These are phyloP conservation scores for Paguma larvata DNA, from an alignment of 2,797 vertebrate genomes.

Conservation along the genomic window DNA sequence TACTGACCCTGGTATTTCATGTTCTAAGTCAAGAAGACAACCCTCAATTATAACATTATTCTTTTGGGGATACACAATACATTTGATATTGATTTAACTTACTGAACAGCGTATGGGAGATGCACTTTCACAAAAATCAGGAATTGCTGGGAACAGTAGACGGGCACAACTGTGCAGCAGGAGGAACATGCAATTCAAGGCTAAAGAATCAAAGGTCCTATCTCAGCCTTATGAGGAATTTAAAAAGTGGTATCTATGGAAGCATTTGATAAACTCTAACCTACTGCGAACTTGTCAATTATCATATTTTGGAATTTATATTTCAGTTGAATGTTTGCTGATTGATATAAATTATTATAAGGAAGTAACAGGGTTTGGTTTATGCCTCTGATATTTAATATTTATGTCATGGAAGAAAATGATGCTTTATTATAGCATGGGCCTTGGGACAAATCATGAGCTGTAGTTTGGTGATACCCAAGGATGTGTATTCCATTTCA, in stretches of 20 bases:
- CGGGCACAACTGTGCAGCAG: neutral
- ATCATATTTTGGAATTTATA: slow-evolving; percentile 19
- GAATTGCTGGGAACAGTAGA: slow-evolving; percentile 8
- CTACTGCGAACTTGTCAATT: neutral
- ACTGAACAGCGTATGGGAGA: slow-evolving; percentile 40
- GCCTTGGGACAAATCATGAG: neutral
- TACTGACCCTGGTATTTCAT: slow-evolving; percentile 25
- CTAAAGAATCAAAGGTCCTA: neutral
- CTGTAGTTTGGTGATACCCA: neutral
- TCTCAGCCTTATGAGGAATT: neutral
- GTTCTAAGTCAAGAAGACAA: slow-evolving; percentile 53
- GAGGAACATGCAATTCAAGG: neutral
- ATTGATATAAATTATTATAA: slow-evolving; percentile 34
- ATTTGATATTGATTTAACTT: slow-evolving; percentile 50
- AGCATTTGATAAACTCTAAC: neutral
- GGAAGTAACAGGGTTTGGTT: neutral
- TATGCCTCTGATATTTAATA: slow-evolving; percentile 13
- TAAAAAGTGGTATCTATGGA: neutral
- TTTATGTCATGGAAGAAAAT: neutral
- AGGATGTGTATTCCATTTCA: neutral
- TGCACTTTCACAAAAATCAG: slow-evolving; percentile 31
- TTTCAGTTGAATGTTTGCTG: slow-evolving; percentile 32
- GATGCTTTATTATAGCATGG: neutral
- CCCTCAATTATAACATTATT: neutral
- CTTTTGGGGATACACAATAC: slow-evolving; percentile 33